Evolutionary conservation across 2,797 vertebrate species (phyloP).

Genomic region (Phyllotis vaccarum): DNA sequence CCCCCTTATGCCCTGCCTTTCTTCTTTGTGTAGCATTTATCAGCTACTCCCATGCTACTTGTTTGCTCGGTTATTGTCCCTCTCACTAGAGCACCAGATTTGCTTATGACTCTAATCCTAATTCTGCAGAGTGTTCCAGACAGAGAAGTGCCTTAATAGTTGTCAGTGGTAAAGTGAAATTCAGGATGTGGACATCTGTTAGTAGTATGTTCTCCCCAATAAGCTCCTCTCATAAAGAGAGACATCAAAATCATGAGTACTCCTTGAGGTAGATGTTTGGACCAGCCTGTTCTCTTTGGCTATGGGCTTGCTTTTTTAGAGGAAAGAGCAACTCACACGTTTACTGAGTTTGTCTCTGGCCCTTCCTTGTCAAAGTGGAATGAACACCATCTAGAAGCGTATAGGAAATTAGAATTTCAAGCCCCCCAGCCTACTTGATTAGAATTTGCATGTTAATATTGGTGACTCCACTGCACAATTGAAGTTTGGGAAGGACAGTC

Average conservation of each 20-base stretch:
- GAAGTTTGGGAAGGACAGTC: background rate
- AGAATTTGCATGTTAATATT: background rate
- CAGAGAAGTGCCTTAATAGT: background rate
- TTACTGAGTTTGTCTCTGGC: background rate
- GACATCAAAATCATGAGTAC: background rate
- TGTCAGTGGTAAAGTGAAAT: slow-evolving; percentile 11
- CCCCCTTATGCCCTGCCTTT: background rate
- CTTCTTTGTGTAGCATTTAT: background rate
- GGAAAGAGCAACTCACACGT: background rate
- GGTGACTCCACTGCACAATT: background rate
- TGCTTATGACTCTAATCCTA: background rate
- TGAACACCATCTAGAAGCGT: no score
- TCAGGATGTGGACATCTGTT: background rate
- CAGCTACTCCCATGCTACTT: background rate
- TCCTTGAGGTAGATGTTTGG: background rate
- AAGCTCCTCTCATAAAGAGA: background rate
- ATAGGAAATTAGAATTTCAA: background rate
- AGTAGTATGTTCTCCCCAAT: background rate
- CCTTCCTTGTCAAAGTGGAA: background rate
- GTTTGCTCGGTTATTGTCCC: background rate
- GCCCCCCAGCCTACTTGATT: background rate
- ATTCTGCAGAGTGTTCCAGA: background rate
- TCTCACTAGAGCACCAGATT: background rate
- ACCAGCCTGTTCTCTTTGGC: slow-evolving; percentile 3
- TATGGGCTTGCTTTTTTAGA: background rate